Base-by-base conservation (phyloP, 2,888 invertebrate species). In the Macrosoma leucophasiata region DNA sequence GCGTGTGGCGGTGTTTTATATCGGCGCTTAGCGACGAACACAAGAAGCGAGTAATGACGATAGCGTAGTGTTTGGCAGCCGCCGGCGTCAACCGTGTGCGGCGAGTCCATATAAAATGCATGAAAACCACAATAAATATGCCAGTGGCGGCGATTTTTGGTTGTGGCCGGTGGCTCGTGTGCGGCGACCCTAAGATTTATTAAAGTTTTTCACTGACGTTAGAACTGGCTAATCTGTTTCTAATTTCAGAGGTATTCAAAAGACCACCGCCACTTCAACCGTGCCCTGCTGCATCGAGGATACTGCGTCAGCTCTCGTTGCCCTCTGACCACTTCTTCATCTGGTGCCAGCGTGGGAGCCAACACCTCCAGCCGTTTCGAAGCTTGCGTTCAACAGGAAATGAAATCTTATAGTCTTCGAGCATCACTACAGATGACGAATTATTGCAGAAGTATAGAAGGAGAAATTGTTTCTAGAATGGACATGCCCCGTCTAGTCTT, bases 251-350 rank as follows among this genome's bases (percentile, higher is more conserved):
- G 60, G 33, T 62, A 64, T 38, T 66, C 68, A 0, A 28, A 33
- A 1, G 52, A 60, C 26, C 48, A 38, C 0, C 40, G 47, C 33
- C 46, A 64, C 45, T 73, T 64, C 55, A 59, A 72, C 50, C 66
- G 61, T 39, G 63, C 62, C 7, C 43, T 49, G 7, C 40, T 73
- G 2, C 67, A 70, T 48, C 69, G 72, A 14, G 72, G 72, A 2
- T 66, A 67, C 53, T 71, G 71, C 56, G 58, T 71, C 11, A 66
- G 62, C 40, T 40, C 58, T 11, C 63, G 69, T 18, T 70, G 72
- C 29, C 38, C 46, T 2, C 24, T 49, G 3, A 24, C 13, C 9
- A 48, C 35, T 1, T 13, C 52, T 1, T 11, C 30, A 35, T 26
- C 22, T 32, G n/a, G 3, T 23, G 23, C 51, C 1, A 27, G 9